Percentiles rank a stretch among this genome's conserved stretches.
These are phyloP conservation scores for Hippocampus abdominalis DNA, from an alignment of 2,113 vertebrate genomes.

Conservation along the genomic window DNA sequence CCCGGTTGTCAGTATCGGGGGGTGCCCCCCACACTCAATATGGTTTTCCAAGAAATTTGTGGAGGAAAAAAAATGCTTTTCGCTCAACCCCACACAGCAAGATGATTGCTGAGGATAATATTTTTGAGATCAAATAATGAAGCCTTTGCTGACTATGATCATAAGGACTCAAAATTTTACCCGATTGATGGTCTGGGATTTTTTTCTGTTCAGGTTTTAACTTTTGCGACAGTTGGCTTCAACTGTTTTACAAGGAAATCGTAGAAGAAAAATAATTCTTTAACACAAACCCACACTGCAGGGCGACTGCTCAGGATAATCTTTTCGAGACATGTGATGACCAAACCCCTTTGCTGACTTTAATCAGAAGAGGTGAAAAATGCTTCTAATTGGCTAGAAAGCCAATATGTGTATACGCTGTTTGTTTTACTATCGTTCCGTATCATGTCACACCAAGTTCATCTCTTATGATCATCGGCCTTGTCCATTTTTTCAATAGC, in stretches of 20 bases:
- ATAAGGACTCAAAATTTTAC: too few species aligned
- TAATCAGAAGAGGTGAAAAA: background rate
- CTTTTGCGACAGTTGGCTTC: too few species aligned
- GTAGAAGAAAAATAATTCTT: background rate
- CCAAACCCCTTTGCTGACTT: background rate
- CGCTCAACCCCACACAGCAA: background rate
- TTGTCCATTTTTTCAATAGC: background rate
- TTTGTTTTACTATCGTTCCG: too few species aligned
- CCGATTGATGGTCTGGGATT: too few species aligned
- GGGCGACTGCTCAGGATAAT: background rate
- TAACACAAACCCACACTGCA: background rate
- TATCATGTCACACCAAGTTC: too few species aligned
- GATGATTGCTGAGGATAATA: background rate
- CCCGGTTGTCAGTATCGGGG: background rate
- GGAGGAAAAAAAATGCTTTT: background rate
- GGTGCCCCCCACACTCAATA: background rate
- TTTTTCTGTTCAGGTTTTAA: too few species aligned
- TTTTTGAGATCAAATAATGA: background rate
- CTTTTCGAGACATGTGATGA: background rate
- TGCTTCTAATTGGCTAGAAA: too few species aligned
- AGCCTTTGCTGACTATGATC: too few species aligned
- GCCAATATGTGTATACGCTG: too few species aligned
- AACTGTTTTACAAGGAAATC: background rate
- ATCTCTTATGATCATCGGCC: background rate
- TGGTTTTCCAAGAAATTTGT: background rate